These are phyloP conservation scores for Acrocephalus scirpaceus DNA, from an alignment of 2,797 vertebrate species.

Conservation along the genomic window DNA sequence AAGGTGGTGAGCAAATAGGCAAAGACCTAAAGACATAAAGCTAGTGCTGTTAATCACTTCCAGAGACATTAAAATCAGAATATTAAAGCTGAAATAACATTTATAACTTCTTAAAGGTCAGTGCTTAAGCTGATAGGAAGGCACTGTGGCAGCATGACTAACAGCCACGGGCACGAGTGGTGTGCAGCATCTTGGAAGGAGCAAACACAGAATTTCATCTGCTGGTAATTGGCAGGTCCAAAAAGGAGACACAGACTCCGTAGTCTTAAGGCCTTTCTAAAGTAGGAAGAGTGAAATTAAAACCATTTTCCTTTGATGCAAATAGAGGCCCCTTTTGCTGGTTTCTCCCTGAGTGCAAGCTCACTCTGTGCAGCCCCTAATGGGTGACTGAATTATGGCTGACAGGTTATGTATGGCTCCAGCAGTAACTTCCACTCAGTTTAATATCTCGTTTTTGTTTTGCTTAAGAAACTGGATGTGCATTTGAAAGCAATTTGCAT, in stretches of 20 bases:
- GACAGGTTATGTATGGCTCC: neutral
- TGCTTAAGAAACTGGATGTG: neutral
- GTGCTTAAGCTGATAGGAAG: neutral
- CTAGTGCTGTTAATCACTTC: neutral
- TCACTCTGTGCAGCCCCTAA: neutral
- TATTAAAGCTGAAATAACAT: slow-evolving; percentile 31
- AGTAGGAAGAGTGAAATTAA: neutral
- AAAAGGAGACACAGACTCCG: neutral
- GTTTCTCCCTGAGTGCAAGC: neutral
- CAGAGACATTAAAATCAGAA: neutral
- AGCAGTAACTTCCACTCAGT: neutral
- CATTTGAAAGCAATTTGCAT: slow-evolving; percentile 35
- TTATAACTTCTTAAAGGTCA: slow-evolving; percentile 44
- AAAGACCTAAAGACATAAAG: neutral
- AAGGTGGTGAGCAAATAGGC: neutral
- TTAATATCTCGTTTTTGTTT: neutral
- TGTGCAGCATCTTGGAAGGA: neutral
- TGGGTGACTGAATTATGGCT: neutral
- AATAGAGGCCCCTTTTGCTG: neutral
- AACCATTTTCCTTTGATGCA: neutral
- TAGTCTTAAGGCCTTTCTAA: neutral
- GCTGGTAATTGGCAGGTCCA: neutral
- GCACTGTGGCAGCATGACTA: neutral
- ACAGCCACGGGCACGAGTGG: neutral
- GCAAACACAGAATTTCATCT: neutral